Percentiles rank a stretch among this genome's conserved stretches.
These are phyloP conservation scores for Cynopterus brachyotis DNA, from an alignment of 2,113 vertebrate genomes.

Conservation along the genomic window DNA sequence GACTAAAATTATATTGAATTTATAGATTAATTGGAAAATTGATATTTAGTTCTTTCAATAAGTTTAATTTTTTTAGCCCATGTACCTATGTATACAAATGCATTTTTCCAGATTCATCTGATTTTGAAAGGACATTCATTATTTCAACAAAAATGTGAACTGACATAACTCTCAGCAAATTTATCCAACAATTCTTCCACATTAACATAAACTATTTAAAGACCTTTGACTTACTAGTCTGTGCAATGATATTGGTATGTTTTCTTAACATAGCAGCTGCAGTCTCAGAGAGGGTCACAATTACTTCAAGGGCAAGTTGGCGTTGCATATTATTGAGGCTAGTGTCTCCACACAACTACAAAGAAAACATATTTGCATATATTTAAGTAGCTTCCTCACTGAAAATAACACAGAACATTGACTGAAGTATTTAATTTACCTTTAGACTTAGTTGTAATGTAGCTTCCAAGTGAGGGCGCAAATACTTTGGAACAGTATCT, in stretches of 20 bases:
- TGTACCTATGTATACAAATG: accelerated
- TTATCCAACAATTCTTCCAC: neutral
- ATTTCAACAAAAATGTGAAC: neutral
- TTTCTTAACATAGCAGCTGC: constrained; percentile 98
- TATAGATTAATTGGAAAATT: neutral
- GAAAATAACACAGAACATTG: neutral
- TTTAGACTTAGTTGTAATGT: constrained; percentile 96
- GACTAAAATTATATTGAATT: neutral
- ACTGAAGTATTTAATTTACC: constrained; percentile 81
- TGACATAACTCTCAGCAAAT: neutral
- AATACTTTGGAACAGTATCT: constrained; percentile 97
- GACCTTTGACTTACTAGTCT: constrained; percentile 90
- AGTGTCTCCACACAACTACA: constrained; percentile 94
- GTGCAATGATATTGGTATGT: constrained; percentile 93
- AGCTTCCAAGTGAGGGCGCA: constrained; percentile 95
- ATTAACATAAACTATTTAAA: constrained; percentile 32
- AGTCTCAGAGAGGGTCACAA: constrained; percentile 97
- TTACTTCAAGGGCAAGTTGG: constrained; percentile 96
- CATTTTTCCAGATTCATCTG: neutral
- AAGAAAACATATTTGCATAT: constrained; percentile 21
- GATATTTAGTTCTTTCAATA: neutral
- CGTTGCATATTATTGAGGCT: constrained; percentile 96
- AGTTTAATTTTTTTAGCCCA: neutral
- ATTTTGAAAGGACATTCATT: neutral
- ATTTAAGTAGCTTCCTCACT: neutral